A percentile compares a stretch with the other conserved stretches of the same genome.
Conservation (phyloP, 2,888 invertebrate genomes). For the Mechanitis mazaeus region DNA sequence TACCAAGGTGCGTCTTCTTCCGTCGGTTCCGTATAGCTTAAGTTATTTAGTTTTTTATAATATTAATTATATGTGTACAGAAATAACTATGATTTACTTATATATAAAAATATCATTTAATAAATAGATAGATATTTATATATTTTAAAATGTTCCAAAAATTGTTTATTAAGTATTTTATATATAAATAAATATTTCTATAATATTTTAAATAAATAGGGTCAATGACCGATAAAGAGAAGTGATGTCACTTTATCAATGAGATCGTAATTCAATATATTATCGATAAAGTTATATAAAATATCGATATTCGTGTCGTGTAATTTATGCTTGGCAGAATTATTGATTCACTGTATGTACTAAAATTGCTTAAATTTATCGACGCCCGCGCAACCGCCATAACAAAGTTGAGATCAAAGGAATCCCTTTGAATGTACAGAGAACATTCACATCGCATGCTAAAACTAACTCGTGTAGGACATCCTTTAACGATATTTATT, state of each 20-base stretch:
- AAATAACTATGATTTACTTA: too few relatives aligned
- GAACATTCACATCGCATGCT: constrained; percentile 31
- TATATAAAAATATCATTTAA: too few relatives aligned
- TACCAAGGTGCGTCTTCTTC: too few relatives aligned
- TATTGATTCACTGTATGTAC: constrained; percentile 42
- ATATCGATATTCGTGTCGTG: constrained; percentile 33
- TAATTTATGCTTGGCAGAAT: constrained; percentile 45
- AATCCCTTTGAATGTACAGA: constrained; percentile 36
- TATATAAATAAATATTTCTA: too few relatives aligned
- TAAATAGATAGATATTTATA: too few relatives aligned
- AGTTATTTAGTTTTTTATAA: too few relatives aligned
- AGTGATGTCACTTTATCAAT: constrained; percentile 22
- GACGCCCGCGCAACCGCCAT: constrained; percentile 34
- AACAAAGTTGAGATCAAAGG: constrained; percentile 49
- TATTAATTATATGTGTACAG: too few relatives aligned
- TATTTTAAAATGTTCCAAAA: too few relatives aligned
- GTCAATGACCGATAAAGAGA: not conserved
- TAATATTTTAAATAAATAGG: too few relatives aligned
- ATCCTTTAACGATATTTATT: constrained; percentile 5
- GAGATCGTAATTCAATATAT: constrained; percentile 31
- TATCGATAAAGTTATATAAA: constrained; percentile 36
- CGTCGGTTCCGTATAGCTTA: too few relatives aligned
- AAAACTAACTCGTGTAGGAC: constrained; percentile 23
- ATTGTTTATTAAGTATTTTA: too few relatives aligned
- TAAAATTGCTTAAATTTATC: constrained; percentile 51